Percentiles rank a stretch among this genome's conserved stretches.
These are phyloP conservation scores for Sula dactylatra DNA, from an alignment of 2,113 vertebrate species.

Conservation along the genomic window DNA sequence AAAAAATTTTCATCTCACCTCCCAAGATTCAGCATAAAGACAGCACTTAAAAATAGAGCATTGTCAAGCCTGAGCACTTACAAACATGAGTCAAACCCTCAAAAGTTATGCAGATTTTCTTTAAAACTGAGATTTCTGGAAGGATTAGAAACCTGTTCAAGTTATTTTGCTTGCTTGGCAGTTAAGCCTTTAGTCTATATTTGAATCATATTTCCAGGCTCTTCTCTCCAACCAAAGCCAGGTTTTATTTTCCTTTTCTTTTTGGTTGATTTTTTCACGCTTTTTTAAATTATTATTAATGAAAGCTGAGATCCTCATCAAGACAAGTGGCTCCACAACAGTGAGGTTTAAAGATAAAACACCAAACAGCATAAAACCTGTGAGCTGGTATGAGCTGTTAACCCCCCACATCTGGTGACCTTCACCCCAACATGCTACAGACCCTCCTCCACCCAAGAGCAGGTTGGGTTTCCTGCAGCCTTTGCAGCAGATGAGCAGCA, in stretches of 20 bases:
- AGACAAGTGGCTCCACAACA: not conserved
- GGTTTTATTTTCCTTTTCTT: not conserved
- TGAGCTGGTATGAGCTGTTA: not conserved
- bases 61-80: not conserved
- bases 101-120: not conserved
- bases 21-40: conserved; percentile 17
- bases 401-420: not conserved
- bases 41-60: conserved; percentile 41
- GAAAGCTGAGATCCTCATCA: not conserved
- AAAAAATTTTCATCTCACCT: not conserved
- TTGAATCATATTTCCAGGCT: not conserved
- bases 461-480: not conserved
- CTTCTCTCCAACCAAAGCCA: not conserved
- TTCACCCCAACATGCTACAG: not conserved
- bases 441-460: not conserved
- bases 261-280: not conserved
- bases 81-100: not conserved
- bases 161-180: not conserved
- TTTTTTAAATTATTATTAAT: not conserved
- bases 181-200: not conserved
- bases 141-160: not conserved
- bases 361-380: not conserved
- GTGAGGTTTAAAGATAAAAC: not conserved
- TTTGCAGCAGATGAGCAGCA: not conserved
- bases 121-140: not conserved